Percentiles rank a stretch among this genome's conserved stretches.
phyloP scores from a whole-genome alignment of 2,113 vertebrate species.

The Camelus dromedarius region DNA sequence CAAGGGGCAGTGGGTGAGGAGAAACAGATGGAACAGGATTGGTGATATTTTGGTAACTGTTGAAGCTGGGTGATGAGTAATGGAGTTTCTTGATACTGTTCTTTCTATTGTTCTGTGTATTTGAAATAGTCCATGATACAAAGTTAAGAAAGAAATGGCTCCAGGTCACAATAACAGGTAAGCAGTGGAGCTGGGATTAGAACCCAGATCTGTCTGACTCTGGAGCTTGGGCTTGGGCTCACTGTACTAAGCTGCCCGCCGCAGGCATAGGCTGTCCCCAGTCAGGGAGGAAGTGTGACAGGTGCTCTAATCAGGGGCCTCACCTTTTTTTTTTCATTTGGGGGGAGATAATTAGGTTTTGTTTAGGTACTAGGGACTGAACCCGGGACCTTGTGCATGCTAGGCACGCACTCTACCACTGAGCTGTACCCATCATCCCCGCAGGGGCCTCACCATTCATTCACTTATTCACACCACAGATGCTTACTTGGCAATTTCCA shows the following conservation, averaged over 20 bases:
- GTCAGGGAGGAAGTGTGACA: neutral
- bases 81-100: neutral
- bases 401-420: no score
- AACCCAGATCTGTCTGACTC: neutral
- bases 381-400: no score
- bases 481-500: neutral
- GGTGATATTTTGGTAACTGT: neutral
- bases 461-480: neutral
- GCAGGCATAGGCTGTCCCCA: fast-evolving
- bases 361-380: no score
- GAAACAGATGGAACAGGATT: neutral
- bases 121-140: neutral
- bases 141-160: neutral
- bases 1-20: neutral
- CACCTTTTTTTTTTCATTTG: neutral
- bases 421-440: no score
- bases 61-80: neutral
- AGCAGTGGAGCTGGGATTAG: neutral
- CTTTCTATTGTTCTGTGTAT: neutral
- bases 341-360: no score
- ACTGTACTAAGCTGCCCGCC: neutral
- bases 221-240: no score
- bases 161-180: neutral
- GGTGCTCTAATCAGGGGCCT: neutral
- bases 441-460: neutral